phyloP scores from a whole-genome alignment of 2,888 invertebrate genomes.

The Lithodes maja region DNA sequence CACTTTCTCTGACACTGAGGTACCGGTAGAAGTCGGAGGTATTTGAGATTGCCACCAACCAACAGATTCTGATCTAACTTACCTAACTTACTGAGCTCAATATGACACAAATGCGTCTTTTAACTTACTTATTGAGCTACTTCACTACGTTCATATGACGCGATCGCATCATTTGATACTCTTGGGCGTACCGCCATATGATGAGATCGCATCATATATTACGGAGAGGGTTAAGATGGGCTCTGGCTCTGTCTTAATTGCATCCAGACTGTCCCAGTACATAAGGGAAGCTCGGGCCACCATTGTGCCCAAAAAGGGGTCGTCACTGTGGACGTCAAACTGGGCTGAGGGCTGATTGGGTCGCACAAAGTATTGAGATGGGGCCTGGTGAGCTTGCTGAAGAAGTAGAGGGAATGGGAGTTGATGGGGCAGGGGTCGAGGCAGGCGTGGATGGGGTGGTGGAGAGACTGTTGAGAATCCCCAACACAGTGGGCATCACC shows the following conservation, averaged over 20 bases:
- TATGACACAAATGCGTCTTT: no score
- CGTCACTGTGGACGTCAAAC: slow-evolving; percentile 52
- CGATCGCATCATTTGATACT: no score
- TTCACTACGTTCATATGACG: no score
- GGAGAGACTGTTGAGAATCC: slow-evolving; percentile 40
- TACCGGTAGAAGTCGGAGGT: no score
- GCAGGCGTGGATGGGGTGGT: slow-evolving; percentile 47
- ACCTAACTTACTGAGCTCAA: no score
- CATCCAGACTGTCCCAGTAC: slow-evolving; percentile 65
- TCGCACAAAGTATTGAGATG: slow-evolving; percentile 29
- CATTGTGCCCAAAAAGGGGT: slow-evolving; percentile 39
- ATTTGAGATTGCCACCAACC: no score
- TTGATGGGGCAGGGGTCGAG: slow-evolving; percentile 47
- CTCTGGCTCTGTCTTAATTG: slow-evolving; percentile 70
- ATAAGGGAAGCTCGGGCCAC: slow-evolving; percentile 58
- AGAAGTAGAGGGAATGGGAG: slow-evolving; percentile 50
- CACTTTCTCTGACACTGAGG: no score
- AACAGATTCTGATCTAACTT: no score
- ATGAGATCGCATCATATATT: no score
- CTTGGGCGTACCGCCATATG: no score
- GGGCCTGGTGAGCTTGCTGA: slow-evolving; percentile 62
- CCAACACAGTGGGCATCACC: slow-evolving; percentile 27
- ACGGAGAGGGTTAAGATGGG: slow-evolving; percentile 46
- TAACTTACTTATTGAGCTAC: no score
- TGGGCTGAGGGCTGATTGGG: slow-evolving; percentile 43